Percentiles rank a stretch among this genome's conserved stretches.
Conservation (phyloP, 2,113 vertebrate species). For the Microtus montanus region DNA sequence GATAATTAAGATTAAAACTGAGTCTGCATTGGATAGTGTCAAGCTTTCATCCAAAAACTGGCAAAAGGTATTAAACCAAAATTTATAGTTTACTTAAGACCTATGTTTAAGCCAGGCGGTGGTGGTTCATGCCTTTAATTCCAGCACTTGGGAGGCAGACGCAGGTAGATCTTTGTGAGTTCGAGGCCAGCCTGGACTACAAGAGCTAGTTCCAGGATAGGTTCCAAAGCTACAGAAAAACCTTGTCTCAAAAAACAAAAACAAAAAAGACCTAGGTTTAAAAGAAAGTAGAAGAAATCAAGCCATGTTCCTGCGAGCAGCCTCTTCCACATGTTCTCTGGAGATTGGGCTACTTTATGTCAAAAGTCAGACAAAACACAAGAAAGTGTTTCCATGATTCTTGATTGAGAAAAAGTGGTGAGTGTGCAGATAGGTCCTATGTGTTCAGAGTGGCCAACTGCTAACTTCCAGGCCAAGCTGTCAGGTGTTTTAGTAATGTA, state of each 20-base stretch:
- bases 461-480: constrained; percentile 26
- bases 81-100: constrained; percentile 48
- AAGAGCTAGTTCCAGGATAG: too few relatives aligned
- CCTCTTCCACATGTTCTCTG: not conserved
- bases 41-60: constrained; percentile 36
- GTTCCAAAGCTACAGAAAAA: too few relatives aligned
- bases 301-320: constrained; percentile 29
- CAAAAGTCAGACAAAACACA: constrained; percentile 39
- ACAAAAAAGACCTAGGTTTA: not conserved
- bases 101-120: not conserved
- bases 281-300: constrained; percentile 41
- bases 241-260: too few relatives aligned
- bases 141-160: too few relatives aligned
- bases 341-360: not conserved
- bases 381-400: not conserved
- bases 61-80: constrained; percentile 28
- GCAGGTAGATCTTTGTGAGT: too few relatives aligned
- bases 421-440: not conserved
- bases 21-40: not conserved
- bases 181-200: too few relatives aligned
- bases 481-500: constrained; percentile 4
- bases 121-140: too few relatives aligned
- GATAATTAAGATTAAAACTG: not conserved
- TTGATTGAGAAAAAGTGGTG: constrained; percentile 37
- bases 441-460: not conserved